A percentile compares a stretch with the other conserved stretches of the same genome.
These are phyloP conservation scores for Bombus waltoni DNA, from an alignment of 1,140 invertebrate genomes.

Conservation along the genomic window DNA sequence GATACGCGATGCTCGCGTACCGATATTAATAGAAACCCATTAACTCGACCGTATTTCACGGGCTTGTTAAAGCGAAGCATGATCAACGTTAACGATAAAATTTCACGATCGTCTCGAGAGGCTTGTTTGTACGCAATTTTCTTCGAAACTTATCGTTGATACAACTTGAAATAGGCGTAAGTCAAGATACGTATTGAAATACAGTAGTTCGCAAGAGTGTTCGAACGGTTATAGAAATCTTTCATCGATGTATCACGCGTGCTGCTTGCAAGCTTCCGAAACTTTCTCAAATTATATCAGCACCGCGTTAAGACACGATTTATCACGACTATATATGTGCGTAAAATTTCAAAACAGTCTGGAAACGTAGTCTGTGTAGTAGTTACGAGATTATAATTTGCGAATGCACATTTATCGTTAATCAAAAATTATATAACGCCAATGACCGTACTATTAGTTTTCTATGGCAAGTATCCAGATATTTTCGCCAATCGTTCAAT, in stretches of 20 bases:
- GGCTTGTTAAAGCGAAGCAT: constrained; percentile 37
- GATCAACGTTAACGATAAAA: constrained; percentile 37
- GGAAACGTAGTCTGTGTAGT: too few relatives aligned
- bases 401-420: too few relatives aligned
- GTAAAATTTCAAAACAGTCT: too few relatives aligned
- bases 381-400: too few relatives aligned
- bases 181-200: constrained; percentile 4
- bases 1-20: not conserved
- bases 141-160: not conserved
- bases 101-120: constrained; percentile 14
- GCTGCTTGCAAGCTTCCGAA: too few relatives aligned
- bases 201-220: not conserved
- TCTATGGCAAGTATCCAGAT: not conserved
- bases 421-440: too few relatives aligned
- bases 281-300: not conserved
- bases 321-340: too few relatives aligned
- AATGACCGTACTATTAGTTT: not conserved
- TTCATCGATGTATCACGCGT: not conserved
- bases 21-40: constrained; percentile 46
- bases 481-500: not conserved
- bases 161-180: not conserved
- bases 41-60: constrained; percentile 27
- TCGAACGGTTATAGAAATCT: not conserved
- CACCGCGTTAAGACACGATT: too few relatives aligned
- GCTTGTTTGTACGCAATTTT: not conserved